Evolutionary conservation across 2,888 invertebrate genomes (phyloP).

Genomic region (Megalurothrips usitatus): DNA sequence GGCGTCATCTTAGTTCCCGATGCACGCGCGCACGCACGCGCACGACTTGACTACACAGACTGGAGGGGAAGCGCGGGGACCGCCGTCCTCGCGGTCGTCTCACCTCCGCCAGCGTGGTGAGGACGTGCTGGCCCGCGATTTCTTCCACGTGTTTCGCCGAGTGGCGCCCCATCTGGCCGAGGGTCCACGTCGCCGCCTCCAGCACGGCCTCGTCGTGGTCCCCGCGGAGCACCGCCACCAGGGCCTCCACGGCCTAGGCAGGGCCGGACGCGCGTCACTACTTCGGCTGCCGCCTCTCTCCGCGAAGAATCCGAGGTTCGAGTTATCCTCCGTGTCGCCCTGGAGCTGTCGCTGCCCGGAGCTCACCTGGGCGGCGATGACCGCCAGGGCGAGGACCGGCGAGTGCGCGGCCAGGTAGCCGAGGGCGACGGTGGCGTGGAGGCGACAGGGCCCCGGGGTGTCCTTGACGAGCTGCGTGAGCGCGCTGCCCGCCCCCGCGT

Average conservation of each 20-base stretch:
- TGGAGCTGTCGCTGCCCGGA: neutral
- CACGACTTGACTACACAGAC: no score
- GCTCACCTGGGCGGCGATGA: conserved; percentile 6
- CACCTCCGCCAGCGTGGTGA: conserved; percentile 7
- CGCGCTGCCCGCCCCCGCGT: conserved; percentile 3
- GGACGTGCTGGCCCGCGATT: conserved; percentile 7
- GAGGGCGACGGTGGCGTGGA: conserved; percentile 17
- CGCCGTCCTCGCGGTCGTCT: neutral
- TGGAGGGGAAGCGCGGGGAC: neutral
- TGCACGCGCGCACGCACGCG: no score
- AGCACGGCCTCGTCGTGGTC: conserved; percentile 17
- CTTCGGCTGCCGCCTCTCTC: neutral
- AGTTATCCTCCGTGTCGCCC: neutral
- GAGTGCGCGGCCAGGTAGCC: conserved; percentile 15
- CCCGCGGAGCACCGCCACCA: neutral
- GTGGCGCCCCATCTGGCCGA: neutral
- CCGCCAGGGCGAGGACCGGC: conserved; percentile 1
- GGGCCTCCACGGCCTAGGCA: neutral
- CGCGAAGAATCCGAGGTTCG: neutral
- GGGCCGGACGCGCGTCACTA: neutral
- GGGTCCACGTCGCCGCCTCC: neutral
- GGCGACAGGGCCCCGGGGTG: neutral
- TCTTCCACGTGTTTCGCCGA: conserved; percentile 16
- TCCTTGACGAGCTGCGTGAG: conserved; percentile 5
- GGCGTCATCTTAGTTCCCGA: no score